phyloP scores from a whole-genome alignment of 92 coral and sea anemone species.

The Zoanthus solanderi region DNA sequence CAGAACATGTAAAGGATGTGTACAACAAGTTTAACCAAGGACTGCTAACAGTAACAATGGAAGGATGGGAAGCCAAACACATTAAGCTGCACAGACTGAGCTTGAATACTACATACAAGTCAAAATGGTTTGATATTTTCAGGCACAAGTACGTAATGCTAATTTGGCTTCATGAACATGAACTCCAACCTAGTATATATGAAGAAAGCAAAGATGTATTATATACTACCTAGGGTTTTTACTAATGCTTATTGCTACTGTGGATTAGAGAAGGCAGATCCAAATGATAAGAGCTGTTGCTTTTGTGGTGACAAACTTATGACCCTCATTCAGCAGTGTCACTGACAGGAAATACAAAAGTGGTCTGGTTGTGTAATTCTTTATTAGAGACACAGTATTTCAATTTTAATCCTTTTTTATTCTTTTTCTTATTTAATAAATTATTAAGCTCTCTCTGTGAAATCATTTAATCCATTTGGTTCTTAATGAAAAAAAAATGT shows the following conservation, averaged over 20 bases:
- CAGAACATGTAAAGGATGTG: not conserved
- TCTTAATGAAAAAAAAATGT: not conserved
- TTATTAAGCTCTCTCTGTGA: too few relatives aligned
- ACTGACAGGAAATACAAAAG: conserved; percentile 7
- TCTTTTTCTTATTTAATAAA: not conserved
- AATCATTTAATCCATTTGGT: not conserved
- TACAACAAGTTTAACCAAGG: not conserved
- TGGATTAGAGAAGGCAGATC: conserved; percentile 2
- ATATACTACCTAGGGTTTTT: not conserved
- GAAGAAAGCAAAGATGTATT: not conserved
- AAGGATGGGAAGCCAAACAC: not conserved
- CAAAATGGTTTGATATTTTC: conserved; percentile 9
- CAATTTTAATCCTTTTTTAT: not conserved
- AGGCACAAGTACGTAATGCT: conserved; percentile 1
- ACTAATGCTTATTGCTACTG: conserved; percentile 7
- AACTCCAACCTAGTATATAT: conserved; percentile 3
- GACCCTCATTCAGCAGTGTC: conserved; percentile 1
- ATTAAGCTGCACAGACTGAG: conserved; percentile 2
- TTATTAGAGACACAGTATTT: not conserved
- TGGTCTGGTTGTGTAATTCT: not conserved
- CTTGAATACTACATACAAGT: conserved; percentile 6
- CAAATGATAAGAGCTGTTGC: conserved; percentile 5
- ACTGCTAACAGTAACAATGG: conserved; percentile 8
- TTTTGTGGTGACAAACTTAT: not conserved
- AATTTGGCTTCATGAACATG: conserved; percentile 6